phyloP scores from a whole-genome alignment of 2,113 vertebrate species.

The Sphaerodactylus townsendi region DNA sequence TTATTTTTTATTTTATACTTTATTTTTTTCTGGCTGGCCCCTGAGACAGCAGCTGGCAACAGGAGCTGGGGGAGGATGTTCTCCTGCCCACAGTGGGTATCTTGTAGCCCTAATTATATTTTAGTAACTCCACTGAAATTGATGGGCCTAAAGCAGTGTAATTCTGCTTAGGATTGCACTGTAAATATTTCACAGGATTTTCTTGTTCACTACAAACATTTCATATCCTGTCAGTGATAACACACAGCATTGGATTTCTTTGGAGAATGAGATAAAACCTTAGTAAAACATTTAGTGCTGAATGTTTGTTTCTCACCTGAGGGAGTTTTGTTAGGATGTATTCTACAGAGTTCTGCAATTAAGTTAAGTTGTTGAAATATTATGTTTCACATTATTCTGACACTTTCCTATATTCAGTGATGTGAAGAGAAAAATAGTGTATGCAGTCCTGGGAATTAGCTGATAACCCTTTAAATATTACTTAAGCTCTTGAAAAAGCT shows the following conservation, averaged over 20 bases:
- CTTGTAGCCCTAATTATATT: no score
- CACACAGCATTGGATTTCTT: neutral
- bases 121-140: no score
- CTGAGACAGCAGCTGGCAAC: no score
- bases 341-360: neutral
- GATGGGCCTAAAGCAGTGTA: neutral
- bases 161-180: neutral
- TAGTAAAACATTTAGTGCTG: neutral
- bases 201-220: neutral
- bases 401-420: neutral
- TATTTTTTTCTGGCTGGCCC: no score
- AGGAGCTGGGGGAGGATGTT: no score
- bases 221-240: neutral
- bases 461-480: neutral
- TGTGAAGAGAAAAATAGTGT: neutral
- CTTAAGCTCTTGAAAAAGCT: neutral
- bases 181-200: neutral
- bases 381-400: neutral
- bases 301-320: neutral
- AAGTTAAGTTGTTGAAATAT: neutral
- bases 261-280: neutral
- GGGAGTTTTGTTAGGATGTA: neutral
- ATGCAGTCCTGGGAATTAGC: neutral
- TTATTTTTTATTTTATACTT: no score
- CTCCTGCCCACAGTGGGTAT: no score